These are phyloP conservation scores for Prunella strophiata DNA, from an alignment of 2,797 vertebrate genomes.

Conservation along the genomic window DNA sequence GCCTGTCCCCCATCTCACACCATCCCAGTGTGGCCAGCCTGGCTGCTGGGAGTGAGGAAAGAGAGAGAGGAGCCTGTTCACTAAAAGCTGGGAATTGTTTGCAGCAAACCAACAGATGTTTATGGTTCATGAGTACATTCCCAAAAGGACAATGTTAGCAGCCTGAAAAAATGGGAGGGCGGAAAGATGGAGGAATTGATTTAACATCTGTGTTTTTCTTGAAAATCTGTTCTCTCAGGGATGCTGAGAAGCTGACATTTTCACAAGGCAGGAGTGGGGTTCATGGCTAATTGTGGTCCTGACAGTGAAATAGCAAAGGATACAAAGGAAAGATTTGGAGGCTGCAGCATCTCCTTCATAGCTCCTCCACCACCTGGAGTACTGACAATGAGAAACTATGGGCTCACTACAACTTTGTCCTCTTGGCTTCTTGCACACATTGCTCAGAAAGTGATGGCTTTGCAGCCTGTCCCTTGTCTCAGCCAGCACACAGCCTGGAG, in stretches of 20 bases:
- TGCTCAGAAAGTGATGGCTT: neutral
- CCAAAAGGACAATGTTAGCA: constrained; percentile 32
- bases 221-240: neutral
- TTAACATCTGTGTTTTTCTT: constrained; percentile 59
- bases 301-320: neutral
- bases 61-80: neutral
- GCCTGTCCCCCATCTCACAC: neutral
- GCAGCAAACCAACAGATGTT: constrained; percentile 51
- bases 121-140: constrained; percentile 26
- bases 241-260: constrained; percentile 35
- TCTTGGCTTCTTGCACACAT: neutral
- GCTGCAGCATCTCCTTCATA: neutral
- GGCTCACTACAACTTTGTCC: neutral
- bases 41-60: neutral
- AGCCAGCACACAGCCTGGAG: neutral
- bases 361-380: neutral
- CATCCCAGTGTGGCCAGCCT: neutral
- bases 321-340: neutral
- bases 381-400: fast-evolving
- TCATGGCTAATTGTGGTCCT: neutral
- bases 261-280: neutral
- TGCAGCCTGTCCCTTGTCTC: neutral
- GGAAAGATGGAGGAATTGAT: constrained; percentile 21
- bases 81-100: constrained; percentile 18
- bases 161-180: neutral